Conservation (phyloP, 1,140 invertebrate genomes). For the Drosophila malerkotliana region DNA sequence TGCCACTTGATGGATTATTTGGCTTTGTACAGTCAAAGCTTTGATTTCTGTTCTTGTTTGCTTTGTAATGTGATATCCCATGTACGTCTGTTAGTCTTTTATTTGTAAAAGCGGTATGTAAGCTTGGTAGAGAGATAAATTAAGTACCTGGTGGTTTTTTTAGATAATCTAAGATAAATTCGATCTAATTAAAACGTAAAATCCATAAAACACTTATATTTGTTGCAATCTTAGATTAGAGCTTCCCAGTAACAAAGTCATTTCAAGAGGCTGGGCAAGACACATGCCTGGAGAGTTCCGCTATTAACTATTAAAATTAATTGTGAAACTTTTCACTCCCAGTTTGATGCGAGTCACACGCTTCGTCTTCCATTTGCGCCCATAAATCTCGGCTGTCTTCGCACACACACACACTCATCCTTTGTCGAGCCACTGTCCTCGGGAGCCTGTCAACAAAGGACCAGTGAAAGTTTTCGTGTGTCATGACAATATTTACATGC, state of each 20-base stretch:
- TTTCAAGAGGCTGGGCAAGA: background rate
- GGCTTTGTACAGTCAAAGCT: conserved; percentile 65
- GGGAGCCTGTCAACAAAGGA: conserved; percentile 65
- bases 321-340: conserved; percentile 66
- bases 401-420: conserved; percentile 18
- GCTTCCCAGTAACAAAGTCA: too few species aligned
- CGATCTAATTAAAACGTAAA: too few species aligned
- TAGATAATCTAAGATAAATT: too few species aligned
- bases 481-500: conserved; percentile 80
- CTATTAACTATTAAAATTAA: conserved; percentile 70
- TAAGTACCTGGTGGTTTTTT: too few species aligned
- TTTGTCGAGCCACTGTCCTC: conserved; percentile 31
- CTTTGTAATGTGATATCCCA: conserved; percentile 18
- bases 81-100: background rate
- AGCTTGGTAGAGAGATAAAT: background rate
- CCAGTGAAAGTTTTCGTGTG: conserved; percentile 74
- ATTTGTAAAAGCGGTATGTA: background rate
- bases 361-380: conserved; percentile 28
- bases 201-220: too few species aligned
- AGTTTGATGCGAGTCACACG: conserved; percentile 46
- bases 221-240: too few species aligned
- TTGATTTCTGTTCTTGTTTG: conserved; percentile 46
- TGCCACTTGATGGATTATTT: conserved; percentile 83
- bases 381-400: conserved; percentile 56
- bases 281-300: background rate